Evolutionary conservation across 2,797 vertebrate species (phyloP).

Genomic region (Zenarchopterus dispar): DNA sequence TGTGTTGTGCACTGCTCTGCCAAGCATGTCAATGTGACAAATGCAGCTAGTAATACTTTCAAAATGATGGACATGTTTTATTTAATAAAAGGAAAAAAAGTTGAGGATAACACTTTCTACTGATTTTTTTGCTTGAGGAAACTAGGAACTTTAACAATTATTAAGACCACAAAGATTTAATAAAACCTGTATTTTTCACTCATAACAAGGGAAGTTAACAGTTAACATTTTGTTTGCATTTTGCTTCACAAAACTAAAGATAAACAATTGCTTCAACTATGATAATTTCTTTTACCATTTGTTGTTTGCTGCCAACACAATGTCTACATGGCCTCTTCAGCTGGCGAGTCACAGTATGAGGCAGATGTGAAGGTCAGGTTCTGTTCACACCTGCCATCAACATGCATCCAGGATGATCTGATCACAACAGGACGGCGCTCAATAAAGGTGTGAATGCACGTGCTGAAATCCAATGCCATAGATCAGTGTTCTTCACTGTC

Average conservation of each 20-base stretch:
- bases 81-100: constrained; percentile 40
- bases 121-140: constrained; percentile 4
- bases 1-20: constrained; percentile 33
- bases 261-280: too few species aligned
- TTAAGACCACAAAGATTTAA: too few species aligned
- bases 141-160: too few species aligned
- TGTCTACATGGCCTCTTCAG: too few species aligned
- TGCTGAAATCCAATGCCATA: neutral
- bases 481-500: neutral
- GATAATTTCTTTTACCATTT: too few species aligned
- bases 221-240: too few species aligned
- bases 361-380: constrained; percentile 3
- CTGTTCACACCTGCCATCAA: constrained; percentile 4
- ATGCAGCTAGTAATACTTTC: constrained; percentile 47
- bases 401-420: neutral
- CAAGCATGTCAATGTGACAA: constrained; percentile 50
- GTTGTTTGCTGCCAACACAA: too few species aligned
- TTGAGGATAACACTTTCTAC: constrained; percentile 47
- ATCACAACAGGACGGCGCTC: neutral
- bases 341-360: too few species aligned
- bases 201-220: too few species aligned
- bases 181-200: too few species aligned
- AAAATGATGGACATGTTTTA: constrained; percentile 47
- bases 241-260: too few species aligned
- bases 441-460: neutral